These are phyloP conservation scores for Antheraea yamamai DNA, from an alignment of 2,888 invertebrate species.

Conservation along the genomic window DNA sequence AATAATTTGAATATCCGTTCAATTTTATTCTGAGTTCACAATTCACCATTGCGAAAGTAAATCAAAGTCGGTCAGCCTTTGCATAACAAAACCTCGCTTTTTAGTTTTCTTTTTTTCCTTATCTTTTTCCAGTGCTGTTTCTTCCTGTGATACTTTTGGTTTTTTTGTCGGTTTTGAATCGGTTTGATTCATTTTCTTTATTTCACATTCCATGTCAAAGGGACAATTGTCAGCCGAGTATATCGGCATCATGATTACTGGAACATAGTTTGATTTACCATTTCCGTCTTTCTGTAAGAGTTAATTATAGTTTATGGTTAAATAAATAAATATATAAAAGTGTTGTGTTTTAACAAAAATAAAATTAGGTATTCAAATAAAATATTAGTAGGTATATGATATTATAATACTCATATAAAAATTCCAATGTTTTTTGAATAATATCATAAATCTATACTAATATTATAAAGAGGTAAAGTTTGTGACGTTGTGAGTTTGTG, in stretches of 20 bases:
- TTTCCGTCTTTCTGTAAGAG: slow-evolving; percentile 42
- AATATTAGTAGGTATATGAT: neutral
- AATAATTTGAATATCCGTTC: neutral
- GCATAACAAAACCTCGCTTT: slow-evolving; percentile 46
- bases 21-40: neutral
- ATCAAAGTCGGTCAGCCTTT: slow-evolving; percentile 32
- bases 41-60: slow-evolving; percentile 26
- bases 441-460: no score
- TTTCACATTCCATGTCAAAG: slow-evolving; percentile 67
- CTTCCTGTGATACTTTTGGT: slow-evolving; percentile 30
- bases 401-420: no score
- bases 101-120: slow-evolving; percentile 56
- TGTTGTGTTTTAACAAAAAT: neutral
- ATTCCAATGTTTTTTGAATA: no score
- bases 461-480: no score
- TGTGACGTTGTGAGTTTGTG: no score
- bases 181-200: slow-evolving; percentile 53
- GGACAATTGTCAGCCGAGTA: slow-evolving; percentile 65
- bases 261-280: slow-evolving; percentile 57
- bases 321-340: neutral
- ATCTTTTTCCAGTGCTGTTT: slow-evolving; percentile 44
- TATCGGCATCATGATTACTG: slow-evolving; percentile 74
- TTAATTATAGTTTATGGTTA: neutral
- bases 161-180: slow-evolving; percentile 48
- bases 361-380: neutral